A percentile compares a stretch with the other conserved stretches of the same genome.
phyloP scores from a whole-genome alignment of 2,113 vertebrate species.

The Pachycephala philippinensis region DNA sequence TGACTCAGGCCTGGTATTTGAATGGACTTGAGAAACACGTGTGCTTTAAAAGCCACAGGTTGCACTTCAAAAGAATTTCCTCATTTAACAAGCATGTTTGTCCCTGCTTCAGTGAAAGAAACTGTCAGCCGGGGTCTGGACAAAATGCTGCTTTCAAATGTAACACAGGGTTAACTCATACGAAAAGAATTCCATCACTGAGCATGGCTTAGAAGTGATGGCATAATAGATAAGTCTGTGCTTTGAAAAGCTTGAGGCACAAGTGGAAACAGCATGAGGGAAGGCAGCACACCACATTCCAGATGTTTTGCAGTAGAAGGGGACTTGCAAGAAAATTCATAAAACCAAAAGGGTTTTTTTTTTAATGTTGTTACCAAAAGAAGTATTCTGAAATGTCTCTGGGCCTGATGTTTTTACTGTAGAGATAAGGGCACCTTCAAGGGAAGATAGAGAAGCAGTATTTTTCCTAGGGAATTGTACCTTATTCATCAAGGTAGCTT shows the following conservation, averaged over 20 bases:
- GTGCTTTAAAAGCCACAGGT: background rate
- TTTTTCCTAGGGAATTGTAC: background rate
- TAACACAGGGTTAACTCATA: background rate
- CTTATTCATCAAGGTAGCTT: slow-evolving; percentile 6
- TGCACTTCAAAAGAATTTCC: background rate
- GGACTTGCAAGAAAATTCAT: background rate
- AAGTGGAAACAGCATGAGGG: slow-evolving; percentile 7
- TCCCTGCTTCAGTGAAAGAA: background rate
- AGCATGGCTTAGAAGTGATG: background rate
- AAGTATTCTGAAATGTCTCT: background rate
- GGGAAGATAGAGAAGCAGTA: background rate
- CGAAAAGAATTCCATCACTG: background rate
- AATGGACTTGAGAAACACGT: background rate
- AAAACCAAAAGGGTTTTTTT: background rate
- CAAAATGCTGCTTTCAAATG: background rate
- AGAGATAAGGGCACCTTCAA: slow-evolving; percentile 1
- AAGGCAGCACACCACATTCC: background rate
- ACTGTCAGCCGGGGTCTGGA: background rate
- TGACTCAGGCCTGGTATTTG: background rate
- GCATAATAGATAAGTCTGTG: background rate
- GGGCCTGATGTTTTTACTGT: background rate
- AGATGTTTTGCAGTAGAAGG: slow-evolving; percentile 3
- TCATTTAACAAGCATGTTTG: background rate
- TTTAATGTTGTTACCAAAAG: background rate
- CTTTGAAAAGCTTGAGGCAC: slow-evolving; percentile 9